A percentile compares a stretch with the other conserved stretches of the same genome.
phyloP scores from a whole-genome alignment of 2,113 vertebrate species.

The Pseudopodoces humilis region DNA sequence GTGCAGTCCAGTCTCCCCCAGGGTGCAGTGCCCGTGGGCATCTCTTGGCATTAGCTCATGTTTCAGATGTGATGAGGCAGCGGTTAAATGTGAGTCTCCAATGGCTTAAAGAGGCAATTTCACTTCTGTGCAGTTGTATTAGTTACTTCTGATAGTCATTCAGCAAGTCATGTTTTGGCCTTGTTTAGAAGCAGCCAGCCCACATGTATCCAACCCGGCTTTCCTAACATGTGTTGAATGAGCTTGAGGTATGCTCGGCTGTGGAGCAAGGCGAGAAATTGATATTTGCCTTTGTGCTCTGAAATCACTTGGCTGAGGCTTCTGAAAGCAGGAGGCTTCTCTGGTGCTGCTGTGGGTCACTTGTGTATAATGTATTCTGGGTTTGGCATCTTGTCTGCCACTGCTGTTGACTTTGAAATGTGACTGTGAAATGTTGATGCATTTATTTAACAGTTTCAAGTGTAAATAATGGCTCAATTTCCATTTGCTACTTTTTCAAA shows the following conservation, averaged over 20 bases:
- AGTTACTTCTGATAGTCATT: neutral
- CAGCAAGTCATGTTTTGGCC: neutral
- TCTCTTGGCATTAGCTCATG: neutral
- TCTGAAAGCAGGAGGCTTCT: neutral
- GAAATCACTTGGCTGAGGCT: neutral
- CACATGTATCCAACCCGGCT: fast-evolving
- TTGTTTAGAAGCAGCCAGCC: neutral
- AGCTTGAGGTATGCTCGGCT: neutral
- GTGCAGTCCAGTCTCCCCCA: fast-evolving
- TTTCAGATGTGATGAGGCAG: neutral
- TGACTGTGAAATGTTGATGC: neutral
- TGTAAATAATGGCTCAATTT: neutral
- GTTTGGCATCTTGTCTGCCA: neutral
- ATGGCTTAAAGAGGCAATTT: neutral
- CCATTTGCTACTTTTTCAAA: neutral
- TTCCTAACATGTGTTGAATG: neutral
- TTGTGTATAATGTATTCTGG: neutral
- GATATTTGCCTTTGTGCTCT: neutral
- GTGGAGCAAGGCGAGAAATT: neutral
- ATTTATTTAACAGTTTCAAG: neutral
- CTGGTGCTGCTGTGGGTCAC: neutral
- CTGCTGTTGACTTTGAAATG: neutral
- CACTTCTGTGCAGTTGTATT: neutral
- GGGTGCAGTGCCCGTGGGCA: fast-evolving
- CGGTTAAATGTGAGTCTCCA: neutral